Percentiles rank a stretch among this genome's conserved stretches.
Evolutionary conservation across 92 coral and sea anemone genomes (phyloP).

Genomic region (Hydrozoanthus gracilis): DNA sequence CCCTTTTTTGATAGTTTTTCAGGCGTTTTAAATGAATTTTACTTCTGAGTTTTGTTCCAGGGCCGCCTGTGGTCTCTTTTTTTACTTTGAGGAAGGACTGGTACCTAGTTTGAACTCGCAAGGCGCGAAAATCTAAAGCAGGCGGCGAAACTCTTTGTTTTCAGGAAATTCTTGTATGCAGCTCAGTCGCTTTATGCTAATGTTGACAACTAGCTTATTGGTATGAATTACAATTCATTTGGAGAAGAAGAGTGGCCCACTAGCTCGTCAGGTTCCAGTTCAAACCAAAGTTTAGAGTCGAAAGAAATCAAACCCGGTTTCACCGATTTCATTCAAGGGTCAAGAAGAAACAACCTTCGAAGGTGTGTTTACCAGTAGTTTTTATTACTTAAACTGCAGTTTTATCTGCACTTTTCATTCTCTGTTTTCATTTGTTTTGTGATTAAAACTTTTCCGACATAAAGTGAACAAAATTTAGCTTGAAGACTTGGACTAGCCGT

Average conservation of each 20-base stretch:
- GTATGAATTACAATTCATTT: neutral
- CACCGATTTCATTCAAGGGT: neutral
- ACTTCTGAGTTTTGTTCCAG: too few species aligned
- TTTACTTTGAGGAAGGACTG: too few species aligned
- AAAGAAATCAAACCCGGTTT: neutral
- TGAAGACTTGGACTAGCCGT: too few species aligned
- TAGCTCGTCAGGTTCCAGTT: constrained; percentile 3
- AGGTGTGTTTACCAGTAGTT: constrained; percentile 2
- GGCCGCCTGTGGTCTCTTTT: too few species aligned
- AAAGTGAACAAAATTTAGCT: too few species aligned
- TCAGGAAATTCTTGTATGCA: neutral
- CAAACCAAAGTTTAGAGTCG: neutral
- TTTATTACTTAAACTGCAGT: too few species aligned
- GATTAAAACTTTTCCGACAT: too few species aligned
- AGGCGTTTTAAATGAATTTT: too few species aligned
- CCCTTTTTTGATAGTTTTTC: too few species aligned
- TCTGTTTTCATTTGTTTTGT: neutral
- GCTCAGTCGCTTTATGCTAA: neutral
- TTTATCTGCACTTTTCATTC: too few species aligned
- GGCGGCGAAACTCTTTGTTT: neutral
- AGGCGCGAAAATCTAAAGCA: neutral
- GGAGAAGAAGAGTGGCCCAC: neutral
- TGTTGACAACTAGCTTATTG: neutral
- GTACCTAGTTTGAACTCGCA: neutral
- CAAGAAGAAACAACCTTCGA: constrained; percentile 9